These are phyloP conservation scores for Columba livia DNA, from an alignment of 2,113 vertebrate genomes.

Conservation along the genomic window DNA sequence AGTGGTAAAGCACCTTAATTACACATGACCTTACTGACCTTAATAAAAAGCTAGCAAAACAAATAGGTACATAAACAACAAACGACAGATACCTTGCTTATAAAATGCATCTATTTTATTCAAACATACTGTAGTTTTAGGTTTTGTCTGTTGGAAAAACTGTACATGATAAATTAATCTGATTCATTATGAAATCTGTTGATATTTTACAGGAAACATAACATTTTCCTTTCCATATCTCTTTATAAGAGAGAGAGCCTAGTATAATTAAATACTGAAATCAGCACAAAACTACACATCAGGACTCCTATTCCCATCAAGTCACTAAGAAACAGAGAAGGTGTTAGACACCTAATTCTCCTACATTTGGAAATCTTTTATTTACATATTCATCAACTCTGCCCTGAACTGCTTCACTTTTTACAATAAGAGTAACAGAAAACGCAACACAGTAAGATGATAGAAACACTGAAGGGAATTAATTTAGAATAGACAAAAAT, in stretches of 20 bases:
- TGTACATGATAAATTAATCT: background rate
- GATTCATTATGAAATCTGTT: background rate
- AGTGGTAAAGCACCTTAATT: background rate
- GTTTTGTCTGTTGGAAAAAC: background rate
- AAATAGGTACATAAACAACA: background rate
- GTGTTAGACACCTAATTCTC: background rate
- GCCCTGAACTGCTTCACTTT: background rate
- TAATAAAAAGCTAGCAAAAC: background rate
- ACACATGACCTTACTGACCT: background rate
- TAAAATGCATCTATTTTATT: background rate
- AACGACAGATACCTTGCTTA: background rate
- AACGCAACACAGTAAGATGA: background rate
- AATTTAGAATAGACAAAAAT: background rate
- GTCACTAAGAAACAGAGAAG: background rate
- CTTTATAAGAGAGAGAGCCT: background rate
- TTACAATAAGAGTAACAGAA: background rate
- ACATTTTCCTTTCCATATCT: background rate
- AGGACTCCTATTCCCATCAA: background rate
- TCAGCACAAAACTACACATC: background rate
- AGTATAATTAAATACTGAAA: background rate
- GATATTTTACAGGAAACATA: background rate
- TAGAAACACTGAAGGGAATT: background rate
- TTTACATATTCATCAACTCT: background rate
- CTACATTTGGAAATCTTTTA: background rate
- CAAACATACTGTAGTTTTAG: background rate